Conservation (phyloP, 2,797 vertebrate species). For the Sebastes glaucus region DNA sequence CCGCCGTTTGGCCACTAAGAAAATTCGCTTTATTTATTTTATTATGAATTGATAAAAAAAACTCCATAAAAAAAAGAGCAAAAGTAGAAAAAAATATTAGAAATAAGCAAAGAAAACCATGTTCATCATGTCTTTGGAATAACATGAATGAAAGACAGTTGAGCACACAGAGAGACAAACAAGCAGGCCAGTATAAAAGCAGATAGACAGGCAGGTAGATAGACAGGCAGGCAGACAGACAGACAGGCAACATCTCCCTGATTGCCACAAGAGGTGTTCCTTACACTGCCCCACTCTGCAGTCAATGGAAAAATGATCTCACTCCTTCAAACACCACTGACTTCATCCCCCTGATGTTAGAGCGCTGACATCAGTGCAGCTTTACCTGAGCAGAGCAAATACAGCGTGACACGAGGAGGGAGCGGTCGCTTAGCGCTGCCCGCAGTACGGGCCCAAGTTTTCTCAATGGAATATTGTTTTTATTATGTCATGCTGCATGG, state of each 20-base stretch:
- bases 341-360: conserved; percentile 71
- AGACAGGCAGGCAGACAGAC: conserved; percentile 31
- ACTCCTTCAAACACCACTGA: conserved; percentile 77
- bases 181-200: background rate
- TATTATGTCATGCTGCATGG: conserved; percentile 42
- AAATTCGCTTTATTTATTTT: too few species aligned
- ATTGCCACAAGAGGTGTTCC: conserved; percentile 77
- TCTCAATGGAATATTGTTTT: conserved; percentile 56
- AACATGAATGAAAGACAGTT: background rate
- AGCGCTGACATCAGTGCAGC: conserved; percentile 71
- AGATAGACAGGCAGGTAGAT: background rate
- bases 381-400: conserved; percentile 63
- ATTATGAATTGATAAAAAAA: background rate
- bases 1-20: too few species aligned
- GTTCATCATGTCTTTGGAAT: background rate
- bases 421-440: conserved; percentile 20
- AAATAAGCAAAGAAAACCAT: background rate
- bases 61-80: background rate
- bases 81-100: background rate
- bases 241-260: conserved; percentile 55
- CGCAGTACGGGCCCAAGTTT: background rate
- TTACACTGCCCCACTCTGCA: conserved; percentile 77
- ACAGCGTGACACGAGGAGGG: conserved; percentile 32
- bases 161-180: background rate
- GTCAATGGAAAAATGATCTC: conserved; percentile 85